These are phyloP conservation scores for Clupea harengus DNA, from an alignment of 2,113 vertebrate genomes.

Conservation along the genomic window DNA sequence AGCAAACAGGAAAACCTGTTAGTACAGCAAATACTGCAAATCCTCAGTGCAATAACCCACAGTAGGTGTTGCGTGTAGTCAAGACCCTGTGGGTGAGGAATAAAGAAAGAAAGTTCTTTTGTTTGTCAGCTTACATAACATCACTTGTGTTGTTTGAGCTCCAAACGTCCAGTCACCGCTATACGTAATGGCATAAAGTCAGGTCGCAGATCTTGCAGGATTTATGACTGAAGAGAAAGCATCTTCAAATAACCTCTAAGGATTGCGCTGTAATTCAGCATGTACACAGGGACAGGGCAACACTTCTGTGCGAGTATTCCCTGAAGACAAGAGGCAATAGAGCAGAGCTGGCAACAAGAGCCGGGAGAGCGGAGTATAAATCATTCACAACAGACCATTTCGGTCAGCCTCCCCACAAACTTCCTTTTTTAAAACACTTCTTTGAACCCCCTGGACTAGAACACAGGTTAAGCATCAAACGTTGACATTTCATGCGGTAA, in stretches of 20 bases:
- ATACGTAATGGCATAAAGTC: no score
- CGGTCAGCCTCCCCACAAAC: no score
- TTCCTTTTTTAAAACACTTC: no score
- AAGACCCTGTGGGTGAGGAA: not conserved
- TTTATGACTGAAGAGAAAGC: not conserved
- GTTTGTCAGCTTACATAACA: no score
- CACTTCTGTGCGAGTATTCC: not conserved
- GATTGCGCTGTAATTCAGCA: not conserved
- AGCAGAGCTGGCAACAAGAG: not conserved
- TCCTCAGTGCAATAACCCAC: not conserved
- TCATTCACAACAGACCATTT: not conserved
- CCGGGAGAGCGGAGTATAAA: not conserved
- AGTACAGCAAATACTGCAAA: no score
- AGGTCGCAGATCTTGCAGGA: not conserved
- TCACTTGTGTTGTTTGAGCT: not conserved
- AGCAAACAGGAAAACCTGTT: no score
- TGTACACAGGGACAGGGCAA: not conserved
- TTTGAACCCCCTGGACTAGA: no score
- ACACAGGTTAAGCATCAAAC: no score
- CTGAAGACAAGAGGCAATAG: not conserved
- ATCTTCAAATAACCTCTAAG: not conserved
- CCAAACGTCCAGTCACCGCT: not conserved
- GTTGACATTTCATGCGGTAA: no score
- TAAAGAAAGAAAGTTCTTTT: not conserved
- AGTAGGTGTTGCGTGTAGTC: not conserved